Evolutionary conservation across 35 echinoderm and acorn worm species (phyloP), one percentile per base, ranked within the genome.

Genomic region (Strongylocentrotus purpuratus): DNA sequence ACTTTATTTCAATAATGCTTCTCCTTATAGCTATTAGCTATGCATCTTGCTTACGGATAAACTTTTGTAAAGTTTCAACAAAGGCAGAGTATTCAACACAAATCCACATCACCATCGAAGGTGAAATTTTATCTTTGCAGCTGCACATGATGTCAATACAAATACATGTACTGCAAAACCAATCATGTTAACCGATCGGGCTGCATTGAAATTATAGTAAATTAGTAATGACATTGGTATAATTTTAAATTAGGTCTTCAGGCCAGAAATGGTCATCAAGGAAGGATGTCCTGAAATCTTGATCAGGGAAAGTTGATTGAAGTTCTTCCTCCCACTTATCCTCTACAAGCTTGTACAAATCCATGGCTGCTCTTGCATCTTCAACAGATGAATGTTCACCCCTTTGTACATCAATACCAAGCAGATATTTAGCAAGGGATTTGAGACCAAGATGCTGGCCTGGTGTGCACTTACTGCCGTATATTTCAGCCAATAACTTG

Each of bases 211-310:
- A 41, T 41, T 41, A 41, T 0, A 41, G 35, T n/a, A n/a, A n/a
- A n/a, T n/a, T n/a, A n/a, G n/a, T 41, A 1, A 41, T 41, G 35
- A 41, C 35, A 41, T 41, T 41, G 35, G 35, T 41, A 41, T 41
- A 3, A 0, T 41, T 41, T 87, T 94, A 33, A 46, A 94, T 45
- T 61, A 97, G 48, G 95, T 97, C 97, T 78, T 95, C 94, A 3
- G 97, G 97, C 97, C 97, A 98, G 47, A 95, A 98, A 50, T 96
- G 94, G 94, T 98, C 97, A 94, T 98, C 96, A 88, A 98, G 94
- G 88, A 96, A 98, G 13, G 61, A 94, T 60, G 88, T 47, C 31
- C 85, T 88, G 45, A 95, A 96, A 58, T 85, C 86, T 41, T 92
- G 41, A 60, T 97, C 95, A 20, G 58, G 52, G 61, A 88, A 95